These are phyloP conservation scores for Hetaerina titia DNA, from an alignment of 2,888 invertebrate genomes.

Conservation along the genomic window DNA sequence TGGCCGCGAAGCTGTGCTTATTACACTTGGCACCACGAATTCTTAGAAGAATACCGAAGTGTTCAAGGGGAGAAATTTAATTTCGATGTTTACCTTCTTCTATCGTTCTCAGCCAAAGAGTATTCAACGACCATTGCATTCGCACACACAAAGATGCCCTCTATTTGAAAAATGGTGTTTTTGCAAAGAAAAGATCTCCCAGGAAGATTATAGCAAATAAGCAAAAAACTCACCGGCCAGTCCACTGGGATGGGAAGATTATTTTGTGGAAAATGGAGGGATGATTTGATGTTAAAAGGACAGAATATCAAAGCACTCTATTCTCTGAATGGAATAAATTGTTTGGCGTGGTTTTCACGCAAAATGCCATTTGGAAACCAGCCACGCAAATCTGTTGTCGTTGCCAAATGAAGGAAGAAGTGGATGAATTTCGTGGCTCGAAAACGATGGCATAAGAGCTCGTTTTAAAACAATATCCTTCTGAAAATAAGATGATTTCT, in stretches of 20 bases:
- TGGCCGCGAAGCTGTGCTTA: too few relatives aligned
- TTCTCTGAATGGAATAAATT: background rate
- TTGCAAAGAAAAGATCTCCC: background rate
- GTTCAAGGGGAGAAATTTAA: too few relatives aligned
- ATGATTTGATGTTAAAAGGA: background rate
- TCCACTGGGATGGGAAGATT: background rate
- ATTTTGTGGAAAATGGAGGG: background rate
- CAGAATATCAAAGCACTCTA: background rate
- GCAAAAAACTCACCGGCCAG: background rate
- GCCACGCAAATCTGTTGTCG: background rate
- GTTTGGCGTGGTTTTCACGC: background rate
- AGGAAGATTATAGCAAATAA: background rate
- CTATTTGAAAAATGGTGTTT: too few relatives aligned
- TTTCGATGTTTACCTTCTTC: too few relatives aligned
- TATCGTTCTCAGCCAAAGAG: too few relatives aligned
- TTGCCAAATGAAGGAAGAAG: background rate
- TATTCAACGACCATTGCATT: too few relatives aligned
- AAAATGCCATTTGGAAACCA: constrained; percentile 10
- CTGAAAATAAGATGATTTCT: background rate
- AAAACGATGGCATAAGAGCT: background rate
- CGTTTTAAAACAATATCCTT: background rate
- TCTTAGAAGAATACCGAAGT: too few relatives aligned
- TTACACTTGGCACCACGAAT: too few relatives aligned
- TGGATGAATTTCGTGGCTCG: background rate
- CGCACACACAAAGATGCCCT: too few relatives aligned